A percentile compares a stretch with the other conserved stretches of the same genome.
phyloP scores from a whole-genome alignment of 2,888 invertebrate genomes.

The Lasioglossum marginatum region DNA sequence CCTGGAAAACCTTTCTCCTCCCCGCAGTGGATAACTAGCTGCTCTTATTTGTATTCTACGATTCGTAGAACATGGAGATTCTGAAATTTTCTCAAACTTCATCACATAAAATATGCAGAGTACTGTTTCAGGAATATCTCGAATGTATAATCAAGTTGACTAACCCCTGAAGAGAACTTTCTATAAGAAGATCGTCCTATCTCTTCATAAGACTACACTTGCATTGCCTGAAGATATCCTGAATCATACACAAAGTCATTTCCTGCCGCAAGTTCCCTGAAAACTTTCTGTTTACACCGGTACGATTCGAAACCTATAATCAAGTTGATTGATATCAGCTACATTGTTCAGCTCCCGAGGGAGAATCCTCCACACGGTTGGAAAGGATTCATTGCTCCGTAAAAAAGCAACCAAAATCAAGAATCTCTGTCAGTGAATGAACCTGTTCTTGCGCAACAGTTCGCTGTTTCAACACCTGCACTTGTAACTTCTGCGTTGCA shows the following conservation, averaged over 20 bases:
- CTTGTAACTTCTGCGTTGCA: neutral
- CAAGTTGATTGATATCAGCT: neutral
- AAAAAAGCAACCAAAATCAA: neutral
- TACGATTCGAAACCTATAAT: neutral
- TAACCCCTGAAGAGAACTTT: too few relatives aligned
- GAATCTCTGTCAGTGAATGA: neutral
- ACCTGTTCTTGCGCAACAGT: slow-evolving; percentile 1
- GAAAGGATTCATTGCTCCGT: neutral
- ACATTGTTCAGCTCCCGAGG: neutral
- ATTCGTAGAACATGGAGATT: neutral
- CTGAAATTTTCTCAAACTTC: too few relatives aligned
- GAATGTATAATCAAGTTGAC: too few relatives aligned
- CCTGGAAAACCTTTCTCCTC: neutral
- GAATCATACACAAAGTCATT: neutral
- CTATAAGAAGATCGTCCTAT: too few relatives aligned
- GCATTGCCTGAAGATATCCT: neutral
- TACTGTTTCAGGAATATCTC: too few relatives aligned
- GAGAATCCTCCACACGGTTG: neutral
- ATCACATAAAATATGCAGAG: too few relatives aligned
- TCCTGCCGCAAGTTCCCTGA: neutral
- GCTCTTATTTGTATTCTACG: neutral
- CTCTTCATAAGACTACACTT: too few relatives aligned
- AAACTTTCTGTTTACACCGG: neutral
- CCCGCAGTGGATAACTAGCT: neutral
- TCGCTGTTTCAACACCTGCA: neutral